A percentile compares a stretch with the other conserved stretches of the same genome.
These are phyloP conservation scores for Raja brachyura DNA, from an alignment of 2,113 vertebrate species.

Conservation along the genomic window DNA sequence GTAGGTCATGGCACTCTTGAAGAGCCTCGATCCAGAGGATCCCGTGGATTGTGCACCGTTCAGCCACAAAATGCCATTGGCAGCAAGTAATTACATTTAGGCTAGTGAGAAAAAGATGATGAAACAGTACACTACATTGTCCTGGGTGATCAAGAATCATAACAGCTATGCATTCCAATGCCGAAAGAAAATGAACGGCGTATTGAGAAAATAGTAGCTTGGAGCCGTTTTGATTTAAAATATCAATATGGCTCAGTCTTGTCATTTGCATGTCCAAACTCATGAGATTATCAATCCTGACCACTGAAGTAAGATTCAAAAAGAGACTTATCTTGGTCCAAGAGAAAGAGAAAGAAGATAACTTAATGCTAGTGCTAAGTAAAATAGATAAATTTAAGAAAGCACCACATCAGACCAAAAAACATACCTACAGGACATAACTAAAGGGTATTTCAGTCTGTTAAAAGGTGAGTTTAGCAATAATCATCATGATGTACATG, in stretches of 20 bases:
- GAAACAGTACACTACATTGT: not conserved
- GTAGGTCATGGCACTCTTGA: not conserved
- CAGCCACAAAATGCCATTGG: not conserved
- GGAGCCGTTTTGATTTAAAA: not conserved
- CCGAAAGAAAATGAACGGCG: not conserved
- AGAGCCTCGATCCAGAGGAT: not conserved
- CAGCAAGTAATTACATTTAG: not conserved
- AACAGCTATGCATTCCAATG: not conserved
- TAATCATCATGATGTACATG: not conserved
- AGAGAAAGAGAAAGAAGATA: not conserved
- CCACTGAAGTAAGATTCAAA: not conserved
- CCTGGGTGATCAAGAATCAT: not conserved
- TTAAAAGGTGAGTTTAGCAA: not conserved
- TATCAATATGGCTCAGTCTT: not conserved
- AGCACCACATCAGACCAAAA: not conserved
- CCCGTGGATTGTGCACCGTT: not conserved
- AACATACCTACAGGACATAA: not conserved
- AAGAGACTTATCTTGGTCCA: not conserved
- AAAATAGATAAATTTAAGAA: not conserved
- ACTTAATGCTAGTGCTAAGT: not conserved
- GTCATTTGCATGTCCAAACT: not conserved
- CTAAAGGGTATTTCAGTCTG: not conserved
- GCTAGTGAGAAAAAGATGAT: not conserved
- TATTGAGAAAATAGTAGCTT: not conserved
- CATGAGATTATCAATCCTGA: not conserved